Evolutionary conservation across 2,113 vertebrate genomes (phyloP).

Genomic region (Sceloporus tristichus): DNA sequence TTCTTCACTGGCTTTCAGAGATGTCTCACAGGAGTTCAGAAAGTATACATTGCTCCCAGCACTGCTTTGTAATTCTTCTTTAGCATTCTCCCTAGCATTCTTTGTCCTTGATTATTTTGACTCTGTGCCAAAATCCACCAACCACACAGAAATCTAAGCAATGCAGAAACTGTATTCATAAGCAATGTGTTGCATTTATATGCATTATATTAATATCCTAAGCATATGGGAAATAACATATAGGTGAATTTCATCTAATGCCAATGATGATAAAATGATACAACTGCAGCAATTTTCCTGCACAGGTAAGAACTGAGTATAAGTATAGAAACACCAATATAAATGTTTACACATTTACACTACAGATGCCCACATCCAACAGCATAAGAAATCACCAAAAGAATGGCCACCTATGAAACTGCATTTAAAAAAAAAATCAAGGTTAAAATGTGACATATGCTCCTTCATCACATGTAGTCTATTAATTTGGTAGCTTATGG

Average conservation of each 20-base stretch:
- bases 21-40: neutral
- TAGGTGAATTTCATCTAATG: neutral
- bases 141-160: neutral
- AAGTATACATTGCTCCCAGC: neutral
- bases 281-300: neutral
- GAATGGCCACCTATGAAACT: conserved; percentile 39
- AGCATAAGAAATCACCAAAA: conserved; percentile 32
- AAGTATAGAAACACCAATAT: neutral
- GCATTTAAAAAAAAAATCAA: conserved; percentile 34
- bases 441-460: conserved; percentile 38
- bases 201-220: neutral
- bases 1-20: neutral
- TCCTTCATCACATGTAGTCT: neutral
- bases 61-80: neutral
- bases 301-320: neutral
- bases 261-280: neutral
- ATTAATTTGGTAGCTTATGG: conserved; percentile 36
- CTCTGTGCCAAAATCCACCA: neutral
- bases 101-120: neutral
- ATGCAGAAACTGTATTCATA: neutral
- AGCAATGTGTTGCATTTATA: neutral
- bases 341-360: neutral
- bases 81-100: neutral
- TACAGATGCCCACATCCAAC: conserved; percentile 4
- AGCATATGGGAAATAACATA: neutral